Conservation (phyloP, 2,888 invertebrate genomes). For the Gandaritis pyraliata region DNA sequence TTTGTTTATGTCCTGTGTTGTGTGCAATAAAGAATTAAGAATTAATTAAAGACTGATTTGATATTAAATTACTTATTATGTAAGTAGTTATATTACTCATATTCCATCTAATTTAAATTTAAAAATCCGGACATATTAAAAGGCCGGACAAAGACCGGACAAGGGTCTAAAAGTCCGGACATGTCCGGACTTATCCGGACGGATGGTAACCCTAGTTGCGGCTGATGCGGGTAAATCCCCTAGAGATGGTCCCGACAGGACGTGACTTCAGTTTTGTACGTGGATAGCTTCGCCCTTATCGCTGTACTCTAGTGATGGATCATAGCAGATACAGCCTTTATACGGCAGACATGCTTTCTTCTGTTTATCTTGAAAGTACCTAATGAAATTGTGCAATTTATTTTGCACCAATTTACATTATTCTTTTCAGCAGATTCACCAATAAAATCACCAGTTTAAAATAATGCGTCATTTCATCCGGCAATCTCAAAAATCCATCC, state of each 20-base stretch:
- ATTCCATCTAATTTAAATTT: no score
- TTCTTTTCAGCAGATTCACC: constrained; percentile 14
- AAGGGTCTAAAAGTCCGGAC: no score
- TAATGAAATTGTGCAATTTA: constrained; percentile 10
- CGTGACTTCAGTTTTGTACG: constrained; percentile 46
- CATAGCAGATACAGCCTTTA: constrained; percentile 25
- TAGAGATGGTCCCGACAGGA: constrained; percentile 42
- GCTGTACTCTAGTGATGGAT: constrained; percentile 38
- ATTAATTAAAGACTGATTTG: no score
- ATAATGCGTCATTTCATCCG: background rate
- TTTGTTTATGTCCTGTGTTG: no score
- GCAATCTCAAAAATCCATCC: background rate
- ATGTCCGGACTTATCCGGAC: no score
- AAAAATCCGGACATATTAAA: no score
- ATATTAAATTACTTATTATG: no score
- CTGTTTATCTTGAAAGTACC: constrained; percentile 7
- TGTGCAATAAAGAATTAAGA: no score
- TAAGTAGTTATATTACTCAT: no score
- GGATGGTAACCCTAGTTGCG: no score
- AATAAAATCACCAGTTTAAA: constrained; percentile 18
- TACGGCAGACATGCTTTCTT: constrained; percentile 15
- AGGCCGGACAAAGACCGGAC: no score
- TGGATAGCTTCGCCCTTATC: constrained; percentile 38
- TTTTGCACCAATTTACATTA: constrained; percentile 1
- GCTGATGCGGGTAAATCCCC: constrained; percentile 57